phyloP scores from a whole-genome alignment of 2,888 invertebrate genomes.

The Gastracanthus pulcherrimus region DNA sequence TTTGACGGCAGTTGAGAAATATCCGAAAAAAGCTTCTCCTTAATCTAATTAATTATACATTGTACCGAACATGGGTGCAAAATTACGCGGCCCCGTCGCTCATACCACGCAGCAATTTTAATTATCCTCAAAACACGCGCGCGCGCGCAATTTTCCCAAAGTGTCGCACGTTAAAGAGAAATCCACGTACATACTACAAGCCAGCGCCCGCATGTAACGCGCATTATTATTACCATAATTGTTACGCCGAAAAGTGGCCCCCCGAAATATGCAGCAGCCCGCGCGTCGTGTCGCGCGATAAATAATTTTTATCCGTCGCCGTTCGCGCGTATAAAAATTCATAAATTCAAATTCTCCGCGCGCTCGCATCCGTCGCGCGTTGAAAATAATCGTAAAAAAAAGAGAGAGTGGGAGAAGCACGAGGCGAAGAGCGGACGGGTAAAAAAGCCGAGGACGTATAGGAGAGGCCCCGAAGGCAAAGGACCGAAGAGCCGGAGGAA shows the following conservation, averaged over 20 bases:
- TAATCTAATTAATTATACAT: slow-evolving; percentile 53
- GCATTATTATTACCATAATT: slow-evolving; percentile 44
- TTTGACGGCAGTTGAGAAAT: not conserved
- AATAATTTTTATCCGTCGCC: slow-evolving; percentile 37
- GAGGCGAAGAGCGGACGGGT: not conserved
- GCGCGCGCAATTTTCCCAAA: slow-evolving; percentile 14
- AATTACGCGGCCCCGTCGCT: not conserved
- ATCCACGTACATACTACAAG: not conserved
- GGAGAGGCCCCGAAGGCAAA: not conserved
- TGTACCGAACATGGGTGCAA: not conserved
- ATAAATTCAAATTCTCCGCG: slow-evolving; percentile 51
- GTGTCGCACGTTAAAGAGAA: slow-evolving; percentile 22
- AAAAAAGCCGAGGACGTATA: not conserved
- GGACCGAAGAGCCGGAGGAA: slow-evolving; percentile 4
- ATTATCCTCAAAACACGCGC: slow-evolving; percentile 27
- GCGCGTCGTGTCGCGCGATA: not conserved
- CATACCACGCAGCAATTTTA: slow-evolving; percentile 23
- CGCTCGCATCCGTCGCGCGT: not conserved
- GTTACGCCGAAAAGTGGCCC: slow-evolving; percentile 11
- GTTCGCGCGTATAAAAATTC: slow-evolving; percentile 43
- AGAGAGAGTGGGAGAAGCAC: not conserved
- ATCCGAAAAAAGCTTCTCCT: not conserved
- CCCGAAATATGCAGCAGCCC: not conserved
- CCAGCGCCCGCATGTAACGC: not conserved
- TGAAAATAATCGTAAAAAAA: slow-evolving; percentile 39